These are phyloP conservation scores for Lerista edwardsae DNA, from an alignment of 2,797 vertebrate genomes.

Conservation along the genomic window DNA sequence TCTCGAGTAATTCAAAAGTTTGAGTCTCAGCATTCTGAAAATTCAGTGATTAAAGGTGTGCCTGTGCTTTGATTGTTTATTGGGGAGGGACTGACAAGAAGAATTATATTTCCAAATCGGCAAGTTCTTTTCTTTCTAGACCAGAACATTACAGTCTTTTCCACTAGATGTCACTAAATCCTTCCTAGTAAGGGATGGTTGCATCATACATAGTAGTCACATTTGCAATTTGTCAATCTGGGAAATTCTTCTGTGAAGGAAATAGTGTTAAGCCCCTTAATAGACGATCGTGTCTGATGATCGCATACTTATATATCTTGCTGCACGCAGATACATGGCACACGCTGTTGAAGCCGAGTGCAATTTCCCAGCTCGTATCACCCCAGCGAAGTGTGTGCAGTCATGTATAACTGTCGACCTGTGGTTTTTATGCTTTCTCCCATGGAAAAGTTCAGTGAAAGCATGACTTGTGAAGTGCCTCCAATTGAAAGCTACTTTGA, in stretches of 20 bases:
- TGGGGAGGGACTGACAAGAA: too few species aligned
- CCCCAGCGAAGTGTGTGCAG: background rate
- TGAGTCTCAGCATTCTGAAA: background rate
- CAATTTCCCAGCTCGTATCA: background rate
- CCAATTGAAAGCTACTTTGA: background rate
- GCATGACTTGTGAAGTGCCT: too few species aligned
- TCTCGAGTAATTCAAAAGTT: background rate
- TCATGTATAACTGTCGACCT: background rate
- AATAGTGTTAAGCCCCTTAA: too few species aligned
- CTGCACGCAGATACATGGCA: background rate
- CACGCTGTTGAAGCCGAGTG: background rate
- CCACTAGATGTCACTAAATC: slow-evolving; percentile 70
- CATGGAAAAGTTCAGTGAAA: background rate
- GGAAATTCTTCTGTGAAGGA: background rate
- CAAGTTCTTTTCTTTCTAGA: background rate
- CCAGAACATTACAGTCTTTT: slow-evolving; percentile 32
- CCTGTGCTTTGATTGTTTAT: background rate
- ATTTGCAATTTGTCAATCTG: background rate
- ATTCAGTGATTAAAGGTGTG: background rate
- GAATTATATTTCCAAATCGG: too few species aligned
- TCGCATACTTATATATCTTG: background rate
- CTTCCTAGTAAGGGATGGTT: background rate
- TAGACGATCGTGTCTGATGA: background rate
- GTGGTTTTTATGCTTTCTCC: background rate
- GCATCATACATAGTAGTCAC: background rate